These are phyloP conservation scores for Gavialis gangeticus DNA, from an alignment of 2,113 vertebrate genomes.

Conservation along the genomic window DNA sequence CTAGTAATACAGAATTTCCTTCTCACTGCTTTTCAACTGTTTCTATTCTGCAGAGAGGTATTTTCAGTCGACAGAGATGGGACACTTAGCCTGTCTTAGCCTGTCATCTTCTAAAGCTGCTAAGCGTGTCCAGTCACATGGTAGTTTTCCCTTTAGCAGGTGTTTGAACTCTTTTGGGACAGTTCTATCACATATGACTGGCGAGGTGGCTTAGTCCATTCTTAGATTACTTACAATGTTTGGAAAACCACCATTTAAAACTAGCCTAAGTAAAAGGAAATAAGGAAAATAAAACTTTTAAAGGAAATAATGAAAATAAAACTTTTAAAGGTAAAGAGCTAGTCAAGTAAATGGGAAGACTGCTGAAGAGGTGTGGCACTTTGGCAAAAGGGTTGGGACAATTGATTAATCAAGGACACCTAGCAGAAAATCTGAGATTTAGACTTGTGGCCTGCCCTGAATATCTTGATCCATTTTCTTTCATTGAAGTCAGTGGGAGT, in stretches of 20 bases:
- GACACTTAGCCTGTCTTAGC: too few species aligned
- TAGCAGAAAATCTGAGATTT: slow-evolving; percentile 13
- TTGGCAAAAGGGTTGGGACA: neutral
- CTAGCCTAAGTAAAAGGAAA: neutral
- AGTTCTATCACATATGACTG: neutral
- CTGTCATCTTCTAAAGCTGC: too few species aligned
- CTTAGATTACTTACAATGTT: neutral
- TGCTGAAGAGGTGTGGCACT: slow-evolving; percentile 5
- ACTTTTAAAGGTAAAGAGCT: neutral
- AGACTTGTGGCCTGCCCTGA: slow-evolving; percentile 6
- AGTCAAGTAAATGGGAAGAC: slow-evolving; percentile 25
- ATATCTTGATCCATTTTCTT: slow-evolving; percentile 32
- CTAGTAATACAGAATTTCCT: neutral
- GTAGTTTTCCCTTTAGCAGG: neutral
- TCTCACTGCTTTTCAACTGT: neutral
- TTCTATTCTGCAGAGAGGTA: neutral
- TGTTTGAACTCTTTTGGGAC: neutral
- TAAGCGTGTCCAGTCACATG: neutral
- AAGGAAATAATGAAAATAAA: neutral
- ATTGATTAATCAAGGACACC: slow-evolving; percentile 30
- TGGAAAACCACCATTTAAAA: slow-evolving; percentile 21
- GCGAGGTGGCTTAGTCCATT: neutral
- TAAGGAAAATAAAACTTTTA: neutral
- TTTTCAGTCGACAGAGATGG: neutral
- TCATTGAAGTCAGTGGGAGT: slow-evolving; percentile 60